A percentile compares a stretch with the other conserved stretches of the same genome.
Evolutionary conservation across 2,113 vertebrate genomes (phyloP).

Genomic region (Sylvietta virens): DNA sequence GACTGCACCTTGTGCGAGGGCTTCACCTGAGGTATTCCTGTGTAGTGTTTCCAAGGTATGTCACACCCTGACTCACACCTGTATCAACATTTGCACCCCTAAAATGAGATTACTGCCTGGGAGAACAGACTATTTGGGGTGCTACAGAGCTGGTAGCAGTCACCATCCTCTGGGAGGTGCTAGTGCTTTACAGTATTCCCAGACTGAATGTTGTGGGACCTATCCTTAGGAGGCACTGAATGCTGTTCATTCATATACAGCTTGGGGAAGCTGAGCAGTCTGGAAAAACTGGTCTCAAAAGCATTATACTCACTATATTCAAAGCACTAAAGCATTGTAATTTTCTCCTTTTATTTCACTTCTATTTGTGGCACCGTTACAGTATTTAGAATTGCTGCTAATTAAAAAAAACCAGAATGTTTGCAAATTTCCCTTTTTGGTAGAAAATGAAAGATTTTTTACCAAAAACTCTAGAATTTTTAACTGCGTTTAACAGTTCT

Average conservation of each 20-base stretch:
- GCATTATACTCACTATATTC: background rate
- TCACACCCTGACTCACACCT: background rate
- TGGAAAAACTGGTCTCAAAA: background rate
- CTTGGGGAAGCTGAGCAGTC: background rate
- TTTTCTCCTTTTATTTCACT: background rate
- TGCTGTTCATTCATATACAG: background rate
- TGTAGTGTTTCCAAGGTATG: background rate
- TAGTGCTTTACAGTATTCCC: background rate
- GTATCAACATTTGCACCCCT: background rate
- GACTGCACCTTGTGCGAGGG: background rate
- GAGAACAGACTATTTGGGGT: background rate
- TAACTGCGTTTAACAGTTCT: background rate
- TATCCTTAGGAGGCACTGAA: background rate
- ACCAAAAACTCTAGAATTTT: background rate
- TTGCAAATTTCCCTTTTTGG: background rate
- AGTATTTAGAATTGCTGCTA: background rate
- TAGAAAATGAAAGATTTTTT: background rate
- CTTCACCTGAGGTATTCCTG: background rate
- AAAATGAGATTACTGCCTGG: background rate
- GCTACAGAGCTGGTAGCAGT: background rate
- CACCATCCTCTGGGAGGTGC: conserved; percentile 40
- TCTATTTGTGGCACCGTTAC: background rate
- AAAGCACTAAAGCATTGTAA: background rate
- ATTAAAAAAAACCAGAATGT: background rate
- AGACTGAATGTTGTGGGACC: rapidly evolving